Conservation (phyloP, 2,888 invertebrate genomes). For the Didymodactylos carnosus region DNA sequence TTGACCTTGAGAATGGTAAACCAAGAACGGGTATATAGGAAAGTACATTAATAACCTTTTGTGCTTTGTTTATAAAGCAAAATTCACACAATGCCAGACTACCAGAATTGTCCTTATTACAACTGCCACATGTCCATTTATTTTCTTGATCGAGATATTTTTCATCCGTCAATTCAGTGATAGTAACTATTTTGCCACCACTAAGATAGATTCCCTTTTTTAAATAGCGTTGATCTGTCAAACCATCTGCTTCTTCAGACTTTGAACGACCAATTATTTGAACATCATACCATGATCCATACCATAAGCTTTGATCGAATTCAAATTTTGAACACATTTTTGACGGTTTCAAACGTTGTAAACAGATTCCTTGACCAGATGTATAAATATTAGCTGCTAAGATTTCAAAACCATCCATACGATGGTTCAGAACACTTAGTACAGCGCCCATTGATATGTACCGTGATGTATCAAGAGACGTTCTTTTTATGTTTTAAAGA, state of each 20-base stretch:
- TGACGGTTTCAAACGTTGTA: not conserved
- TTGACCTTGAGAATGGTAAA: not conserved
- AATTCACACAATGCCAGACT: not conserved
- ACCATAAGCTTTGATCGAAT: not conserved
- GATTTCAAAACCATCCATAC: not conserved
- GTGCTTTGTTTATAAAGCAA: not conserved
- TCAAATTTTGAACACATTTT: not conserved
- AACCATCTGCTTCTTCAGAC: not conserved
- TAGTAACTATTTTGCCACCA: not conserved
- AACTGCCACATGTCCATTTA: not conserved
- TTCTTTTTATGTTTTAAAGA: no score
- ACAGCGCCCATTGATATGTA: not conserved
- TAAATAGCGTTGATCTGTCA: not conserved
- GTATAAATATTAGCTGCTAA: not conserved
- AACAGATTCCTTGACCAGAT: not conserved
- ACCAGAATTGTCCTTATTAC: not conserved
- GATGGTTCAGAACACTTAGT: not conserved
- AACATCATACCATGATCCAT: not conserved
- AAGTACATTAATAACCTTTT: not conserved
- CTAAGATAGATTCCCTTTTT: not conserved
- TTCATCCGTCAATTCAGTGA: not conserved
- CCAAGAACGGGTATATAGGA: not conserved
- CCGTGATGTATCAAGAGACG: no score
- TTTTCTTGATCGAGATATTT: not conserved
- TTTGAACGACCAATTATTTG: not conserved